phyloP scores from a whole-genome alignment of 2,888 invertebrate genomes.

The Deilephila porcellus region DNA sequence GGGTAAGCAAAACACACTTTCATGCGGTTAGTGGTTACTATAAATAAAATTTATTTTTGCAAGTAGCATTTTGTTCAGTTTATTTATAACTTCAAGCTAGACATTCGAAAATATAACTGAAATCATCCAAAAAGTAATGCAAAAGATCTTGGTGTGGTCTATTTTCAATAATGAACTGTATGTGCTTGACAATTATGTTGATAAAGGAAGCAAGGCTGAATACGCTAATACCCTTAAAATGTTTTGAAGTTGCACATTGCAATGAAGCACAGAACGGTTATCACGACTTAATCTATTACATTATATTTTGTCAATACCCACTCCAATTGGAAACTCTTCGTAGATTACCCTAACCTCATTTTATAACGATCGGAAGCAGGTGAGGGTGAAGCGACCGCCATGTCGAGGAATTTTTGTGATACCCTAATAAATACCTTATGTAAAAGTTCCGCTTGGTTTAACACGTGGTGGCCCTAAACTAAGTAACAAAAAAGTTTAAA shows the following conservation, averaged over 20 bases:
- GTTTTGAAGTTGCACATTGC: no score
- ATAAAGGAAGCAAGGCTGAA: no score
- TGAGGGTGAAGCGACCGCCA: not conserved
- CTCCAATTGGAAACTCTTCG: not conserved
- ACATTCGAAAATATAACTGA: no score
- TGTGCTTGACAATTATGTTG: no score
- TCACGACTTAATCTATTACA: not conserved
- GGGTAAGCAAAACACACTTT: not conserved
- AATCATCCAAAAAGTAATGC: no score
- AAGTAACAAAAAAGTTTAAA: not conserved
- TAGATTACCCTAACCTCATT: not conserved
- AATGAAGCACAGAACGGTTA: no score
- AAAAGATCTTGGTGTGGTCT: no score
- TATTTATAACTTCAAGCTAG: no score
- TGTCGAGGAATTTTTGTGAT: slow-evolving; percentile 3
- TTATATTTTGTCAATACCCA: not conserved
- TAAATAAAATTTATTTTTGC: not conserved
- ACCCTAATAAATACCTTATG: not conserved
- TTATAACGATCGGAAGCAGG: slow-evolving; percentile 9
- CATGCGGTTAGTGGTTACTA: not conserved
- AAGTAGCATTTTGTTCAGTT: not conserved
- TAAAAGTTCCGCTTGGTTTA: not conserved
- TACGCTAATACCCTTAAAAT: no score
- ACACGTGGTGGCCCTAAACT: not conserved
- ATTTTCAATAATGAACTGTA: no score